Percentiles rank a stretch among this genome's conserved stretches.
Evolutionary conservation across 2,113 vertebrate genomes (phyloP).

Genomic region (Microcebus tavaratra): DNA sequence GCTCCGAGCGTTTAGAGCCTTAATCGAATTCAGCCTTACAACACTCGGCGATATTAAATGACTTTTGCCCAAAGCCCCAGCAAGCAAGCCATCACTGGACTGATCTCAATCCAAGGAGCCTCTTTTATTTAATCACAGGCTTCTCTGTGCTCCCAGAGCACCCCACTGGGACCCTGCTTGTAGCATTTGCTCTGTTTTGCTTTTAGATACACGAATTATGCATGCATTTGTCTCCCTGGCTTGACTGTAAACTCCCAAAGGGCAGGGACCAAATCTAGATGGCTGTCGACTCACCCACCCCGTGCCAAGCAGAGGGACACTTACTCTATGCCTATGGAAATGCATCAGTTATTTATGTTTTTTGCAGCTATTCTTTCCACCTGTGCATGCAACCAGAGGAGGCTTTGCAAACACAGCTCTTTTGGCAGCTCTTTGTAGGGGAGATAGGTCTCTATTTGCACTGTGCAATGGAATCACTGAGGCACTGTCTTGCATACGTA

Average conservation of each 20-base stretch:
- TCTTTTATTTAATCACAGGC: not conserved
- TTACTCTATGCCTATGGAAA: not conserved
- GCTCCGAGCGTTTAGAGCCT: not conserved
- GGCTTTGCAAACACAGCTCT: not conserved
- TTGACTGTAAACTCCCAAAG: not conserved
- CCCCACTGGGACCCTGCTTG: not conserved
- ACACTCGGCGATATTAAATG: not conserved
- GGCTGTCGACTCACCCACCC: accelerated
- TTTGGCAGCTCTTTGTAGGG: not conserved
- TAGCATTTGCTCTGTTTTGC: not conserved
- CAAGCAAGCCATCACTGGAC: not conserved
- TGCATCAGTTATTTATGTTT: no score
- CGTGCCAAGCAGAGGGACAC: no score
- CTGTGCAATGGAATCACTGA: not conserved
- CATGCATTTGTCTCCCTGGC: not conserved
- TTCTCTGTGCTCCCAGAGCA: not conserved
- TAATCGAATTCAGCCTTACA: not conserved
- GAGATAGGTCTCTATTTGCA: not conserved
- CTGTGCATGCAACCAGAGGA: no score
- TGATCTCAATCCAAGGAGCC: not conserved
- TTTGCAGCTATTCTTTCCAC: not conserved
- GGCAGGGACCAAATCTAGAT: not conserved
- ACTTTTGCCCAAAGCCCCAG: conserved; percentile 48
- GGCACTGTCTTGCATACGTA: accelerated
- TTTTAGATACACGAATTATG: not conserved